A percentile compares a stretch with the other conserved stretches of the same genome.
These are phyloP conservation scores for Procapra przewalskii DNA, from an alignment of 2,113 vertebrate species.

Conservation along the genomic window DNA sequence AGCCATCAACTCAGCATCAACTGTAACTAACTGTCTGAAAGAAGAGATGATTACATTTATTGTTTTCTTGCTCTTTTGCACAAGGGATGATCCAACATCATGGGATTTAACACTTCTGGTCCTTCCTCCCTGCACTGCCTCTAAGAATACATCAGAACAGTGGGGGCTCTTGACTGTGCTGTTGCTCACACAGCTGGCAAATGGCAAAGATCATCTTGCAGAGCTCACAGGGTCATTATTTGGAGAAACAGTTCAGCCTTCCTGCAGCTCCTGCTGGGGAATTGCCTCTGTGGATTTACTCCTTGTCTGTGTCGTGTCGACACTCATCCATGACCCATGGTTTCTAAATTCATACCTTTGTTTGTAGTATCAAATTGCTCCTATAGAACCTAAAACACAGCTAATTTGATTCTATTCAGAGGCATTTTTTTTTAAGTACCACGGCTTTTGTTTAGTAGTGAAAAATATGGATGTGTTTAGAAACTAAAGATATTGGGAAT, in stretches of 20 bases:
- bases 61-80: constrained; percentile 1
- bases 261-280: not conserved
- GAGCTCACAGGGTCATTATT: constrained; percentile 34
- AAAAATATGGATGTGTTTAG: not conserved
- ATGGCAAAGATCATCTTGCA: not conserved
- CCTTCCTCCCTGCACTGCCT: not conserved
- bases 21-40: not conserved
- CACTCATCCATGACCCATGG: not conserved
- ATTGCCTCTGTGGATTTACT: not conserved
- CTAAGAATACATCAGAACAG: constrained; percentile 10
- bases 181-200: constrained; percentile 19
- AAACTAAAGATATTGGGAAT: not conserved
- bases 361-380: not conserved
- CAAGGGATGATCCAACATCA: not conserved
- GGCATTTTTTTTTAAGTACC: not conserved
- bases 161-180: not conserved
- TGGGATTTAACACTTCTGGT: not conserved
- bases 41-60: not conserved
- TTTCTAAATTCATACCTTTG: not conserved
- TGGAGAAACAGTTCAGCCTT: constrained; percentile 20
- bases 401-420: not conserved
- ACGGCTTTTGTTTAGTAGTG: not conserved
- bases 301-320: not conserved
- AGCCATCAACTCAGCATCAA: not conserved
- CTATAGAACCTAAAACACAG: not conserved